These are phyloP conservation scores for Poliocrania exsul DNA, from an alignment of 2,797 vertebrate species.

Conservation along the genomic window DNA sequence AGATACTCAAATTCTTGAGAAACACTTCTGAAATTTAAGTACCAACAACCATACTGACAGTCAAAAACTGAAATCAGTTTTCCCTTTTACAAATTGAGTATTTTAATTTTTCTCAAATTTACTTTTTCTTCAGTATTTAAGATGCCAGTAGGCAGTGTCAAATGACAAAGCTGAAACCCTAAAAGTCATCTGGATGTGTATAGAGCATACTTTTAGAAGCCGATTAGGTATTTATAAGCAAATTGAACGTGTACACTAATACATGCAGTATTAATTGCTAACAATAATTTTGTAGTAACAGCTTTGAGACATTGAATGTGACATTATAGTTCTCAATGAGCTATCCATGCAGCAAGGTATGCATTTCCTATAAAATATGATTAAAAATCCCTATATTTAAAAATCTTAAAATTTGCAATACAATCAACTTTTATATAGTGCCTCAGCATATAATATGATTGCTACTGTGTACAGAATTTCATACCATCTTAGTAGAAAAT, in stretches of 20 bases:
- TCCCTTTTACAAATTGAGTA: background rate
- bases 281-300: slow-evolving; percentile 67
- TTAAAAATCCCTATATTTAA: slow-evolving; percentile 75
- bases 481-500: slow-evolving; percentile 60
- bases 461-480: slow-evolving; percentile 60
- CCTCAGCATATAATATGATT: slow-evolving; percentile 29
- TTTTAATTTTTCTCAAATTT: background rate
- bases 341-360: slow-evolving; percentile 93
- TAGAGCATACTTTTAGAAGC: slow-evolving; percentile 48
- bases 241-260: slow-evolving; percentile 70
- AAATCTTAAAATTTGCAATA: slow-evolving; percentile 72
- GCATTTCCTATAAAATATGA: slow-evolving; percentile 78
- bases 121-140: slow-evolving; percentile 26
- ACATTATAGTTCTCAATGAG: slow-evolving; percentile 67
- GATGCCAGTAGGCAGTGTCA: slow-evolving; percentile 45
- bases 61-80: slow-evolving; percentile 36
- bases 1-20: background rate
- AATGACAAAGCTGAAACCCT: slow-evolving; percentile 56
- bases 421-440: slow-evolving; percentile 52
- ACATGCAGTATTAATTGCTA: slow-evolving; percentile 80
- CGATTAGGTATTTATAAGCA: slow-evolving; percentile 60
- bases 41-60: slow-evolving; percentile 3
- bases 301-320: slow-evolving; percentile 69
- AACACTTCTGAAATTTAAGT: slow-evolving; percentile 43
- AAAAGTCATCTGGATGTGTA: slow-evolving; percentile 19